These are phyloP conservation scores for Girardinus metallicus DNA, from an alignment of 2,797 vertebrate genomes.

Conservation along the genomic window DNA sequence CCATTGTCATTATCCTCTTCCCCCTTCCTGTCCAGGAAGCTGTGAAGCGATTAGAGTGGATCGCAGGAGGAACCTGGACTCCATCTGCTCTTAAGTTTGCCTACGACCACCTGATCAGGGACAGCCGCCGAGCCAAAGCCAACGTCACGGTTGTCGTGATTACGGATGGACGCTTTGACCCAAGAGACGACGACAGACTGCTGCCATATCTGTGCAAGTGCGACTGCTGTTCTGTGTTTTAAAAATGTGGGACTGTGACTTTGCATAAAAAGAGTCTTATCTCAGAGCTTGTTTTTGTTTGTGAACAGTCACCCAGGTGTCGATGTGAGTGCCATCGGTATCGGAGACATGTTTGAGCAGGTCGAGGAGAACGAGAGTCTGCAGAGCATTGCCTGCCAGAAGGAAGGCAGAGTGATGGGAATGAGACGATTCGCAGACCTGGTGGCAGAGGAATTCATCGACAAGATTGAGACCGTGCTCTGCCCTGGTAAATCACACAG, in stretches of 20 bases:
- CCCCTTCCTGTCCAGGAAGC: slow-evolving; percentile 78
- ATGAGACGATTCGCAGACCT: slow-evolving; percentile 96
- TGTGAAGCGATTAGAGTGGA: slow-evolving; percentile 95
- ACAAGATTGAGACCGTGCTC: slow-evolving; percentile 89
- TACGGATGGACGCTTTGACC: slow-evolving; percentile 96
- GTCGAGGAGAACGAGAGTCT: slow-evolving; percentile 89
- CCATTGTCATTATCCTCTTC: background rate
- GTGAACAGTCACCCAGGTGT: slow-evolving; percentile 73
- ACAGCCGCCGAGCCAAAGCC: slow-evolving; percentile 89
- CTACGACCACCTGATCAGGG: slow-evolving; percentile 93
- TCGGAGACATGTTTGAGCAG: slow-evolving; percentile 96
- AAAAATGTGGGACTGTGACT: background rate
- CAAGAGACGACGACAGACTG: slow-evolving; percentile 89
- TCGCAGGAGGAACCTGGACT: slow-evolving; percentile 96
- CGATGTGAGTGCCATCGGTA: slow-evolving; percentile 93
- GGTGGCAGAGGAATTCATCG: slow-evolving; percentile 95
- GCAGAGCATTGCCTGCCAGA: slow-evolving; percentile 89
- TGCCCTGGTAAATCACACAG: slow-evolving; percentile 85
- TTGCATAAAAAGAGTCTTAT: background rate
- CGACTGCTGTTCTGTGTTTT: background rate
- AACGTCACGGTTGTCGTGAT: slow-evolving; percentile 95
- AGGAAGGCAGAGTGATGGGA: slow-evolving; percentile 82
- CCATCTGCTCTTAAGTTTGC: slow-evolving; percentile 95
- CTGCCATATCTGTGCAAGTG: slow-evolving; percentile 87
- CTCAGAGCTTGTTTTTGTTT: slow-evolving; percentile 30